Percentiles rank a stretch among this genome's conserved stretches.
Conservation (phyloP, 2,113 vertebrate species). For the Grantiella picta region DNA sequence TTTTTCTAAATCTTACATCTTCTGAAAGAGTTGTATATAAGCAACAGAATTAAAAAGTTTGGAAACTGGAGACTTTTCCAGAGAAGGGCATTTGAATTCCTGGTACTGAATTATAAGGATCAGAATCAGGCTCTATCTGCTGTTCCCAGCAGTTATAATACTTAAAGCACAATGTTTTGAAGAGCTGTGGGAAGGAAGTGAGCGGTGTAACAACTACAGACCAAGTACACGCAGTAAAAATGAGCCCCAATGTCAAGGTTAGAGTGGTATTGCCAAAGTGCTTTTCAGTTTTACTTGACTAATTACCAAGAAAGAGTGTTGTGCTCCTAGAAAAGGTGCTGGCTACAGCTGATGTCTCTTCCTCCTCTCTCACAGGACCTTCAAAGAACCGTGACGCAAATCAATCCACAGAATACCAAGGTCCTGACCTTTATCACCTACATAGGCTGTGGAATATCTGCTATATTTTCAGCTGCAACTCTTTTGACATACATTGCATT, state of each 20-base stretch:
- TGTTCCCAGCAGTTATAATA: background rate
- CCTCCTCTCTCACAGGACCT: conserved; percentile 79
- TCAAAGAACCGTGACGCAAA: conserved; percentile 67
- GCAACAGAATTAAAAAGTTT: background rate
- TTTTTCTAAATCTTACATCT: background rate
- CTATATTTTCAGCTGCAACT: conserved; percentile 92
- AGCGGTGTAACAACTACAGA: background rate
- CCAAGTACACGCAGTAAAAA: background rate
- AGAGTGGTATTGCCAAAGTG: background rate
- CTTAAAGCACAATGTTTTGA: background rate
- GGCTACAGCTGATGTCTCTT: background rate
- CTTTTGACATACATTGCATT: conserved; percentile 95
- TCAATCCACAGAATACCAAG: conserved; percentile 77
- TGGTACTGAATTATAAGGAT: background rate
- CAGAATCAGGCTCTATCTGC: background rate
- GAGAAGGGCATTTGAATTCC: background rate
- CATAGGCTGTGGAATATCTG: conserved; percentile 92
- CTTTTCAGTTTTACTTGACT: background rate
- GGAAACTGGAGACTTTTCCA: background rate
- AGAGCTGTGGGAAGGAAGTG: conserved; percentile 48
- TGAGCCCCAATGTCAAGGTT: background rate
- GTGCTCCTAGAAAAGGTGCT: background rate
- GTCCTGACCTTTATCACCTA: conserved; percentile 92
- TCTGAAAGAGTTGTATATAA: background rate
- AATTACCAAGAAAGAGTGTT: background rate